Conservation (phyloP, 37 sponge, comb jelly and placozoan genomes). For the Oopsacas minuta region DNA sequence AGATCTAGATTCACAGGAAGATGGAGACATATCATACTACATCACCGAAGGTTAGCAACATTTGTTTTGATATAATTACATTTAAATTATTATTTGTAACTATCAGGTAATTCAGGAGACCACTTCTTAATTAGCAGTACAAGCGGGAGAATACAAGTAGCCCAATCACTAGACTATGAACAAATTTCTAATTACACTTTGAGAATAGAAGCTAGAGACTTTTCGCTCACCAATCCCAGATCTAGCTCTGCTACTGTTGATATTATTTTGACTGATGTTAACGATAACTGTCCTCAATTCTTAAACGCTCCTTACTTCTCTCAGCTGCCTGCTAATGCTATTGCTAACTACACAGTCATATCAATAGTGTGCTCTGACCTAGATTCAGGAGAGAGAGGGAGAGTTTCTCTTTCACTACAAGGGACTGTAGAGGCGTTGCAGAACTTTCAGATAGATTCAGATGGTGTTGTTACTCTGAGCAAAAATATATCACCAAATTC, state of each 20-base stretch:
- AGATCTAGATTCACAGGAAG: background rate
- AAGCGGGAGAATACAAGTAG: background rate
- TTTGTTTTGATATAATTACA: background rate
- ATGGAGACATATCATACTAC: background rate
- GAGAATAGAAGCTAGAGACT: background rate
- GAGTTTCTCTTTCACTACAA: background rate
- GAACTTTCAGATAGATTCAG: background rate
- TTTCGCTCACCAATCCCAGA: background rate
- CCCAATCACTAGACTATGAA: background rate
- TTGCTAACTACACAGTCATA: background rate
- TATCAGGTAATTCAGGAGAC: background rate
- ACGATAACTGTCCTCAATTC: background rate
- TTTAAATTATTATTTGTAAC: too few species aligned
- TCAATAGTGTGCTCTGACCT: background rate
- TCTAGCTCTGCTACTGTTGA: background rate
- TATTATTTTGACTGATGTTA: background rate
- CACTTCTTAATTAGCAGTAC: background rate
- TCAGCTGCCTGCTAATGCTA: background rate
- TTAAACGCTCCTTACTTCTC: background rate
- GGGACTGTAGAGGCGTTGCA: background rate
- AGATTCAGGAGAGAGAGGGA: background rate
- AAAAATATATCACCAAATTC: background rate
- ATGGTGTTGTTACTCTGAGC: background rate
- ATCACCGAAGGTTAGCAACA: slow-evolving; percentile 6
- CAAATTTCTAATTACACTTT: background rate